Conservation (phyloP, 2,113 vertebrate species). For the Rhinopomastus cyanomelas region DNA sequence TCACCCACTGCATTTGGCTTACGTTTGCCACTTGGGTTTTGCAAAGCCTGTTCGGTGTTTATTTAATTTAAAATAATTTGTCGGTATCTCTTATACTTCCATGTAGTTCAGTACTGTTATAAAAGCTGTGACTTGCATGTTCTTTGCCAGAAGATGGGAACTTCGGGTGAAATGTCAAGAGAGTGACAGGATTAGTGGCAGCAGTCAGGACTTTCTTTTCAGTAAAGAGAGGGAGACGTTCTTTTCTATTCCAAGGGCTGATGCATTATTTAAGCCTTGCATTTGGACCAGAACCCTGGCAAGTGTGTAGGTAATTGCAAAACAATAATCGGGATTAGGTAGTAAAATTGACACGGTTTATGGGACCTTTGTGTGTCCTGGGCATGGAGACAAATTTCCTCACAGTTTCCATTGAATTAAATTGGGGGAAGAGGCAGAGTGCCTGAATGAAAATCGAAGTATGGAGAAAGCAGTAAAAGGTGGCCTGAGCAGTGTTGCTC, state of each 20-base stretch:
- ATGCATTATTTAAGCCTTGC: background rate
- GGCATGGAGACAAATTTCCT: slow-evolving; percentile 11
- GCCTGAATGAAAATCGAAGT: background rate
- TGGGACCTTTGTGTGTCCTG: background rate
- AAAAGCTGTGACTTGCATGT: background rate
- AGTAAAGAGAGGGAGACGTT: background rate
- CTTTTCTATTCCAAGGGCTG: background rate
- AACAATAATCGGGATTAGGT: slow-evolving; percentile 28
- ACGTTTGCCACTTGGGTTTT: background rate
- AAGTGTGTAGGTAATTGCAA: background rate
- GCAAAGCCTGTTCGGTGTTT: background rate
- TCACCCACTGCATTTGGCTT: slow-evolving; percentile 2
- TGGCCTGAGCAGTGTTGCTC: background rate
- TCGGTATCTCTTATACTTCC: background rate
- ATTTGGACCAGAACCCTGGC: background rate
- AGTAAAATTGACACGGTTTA: slow-evolving; percentile 14
- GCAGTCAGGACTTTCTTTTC: background rate
- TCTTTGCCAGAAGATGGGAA: background rate
- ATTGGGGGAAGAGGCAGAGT: background rate
- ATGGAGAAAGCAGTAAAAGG: background rate
- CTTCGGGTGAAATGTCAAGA: background rate
- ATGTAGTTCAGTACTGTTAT: background rate
- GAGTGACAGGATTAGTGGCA: background rate
- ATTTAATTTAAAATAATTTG: background rate
- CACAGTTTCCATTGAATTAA: slow-evolving; percentile 1